A percentile compares a stretch with the other conserved stretches of the same genome.
Evolutionary conservation across 1,140 invertebrate species (phyloP).

Genomic region (Drosophila littoralis): DNA sequence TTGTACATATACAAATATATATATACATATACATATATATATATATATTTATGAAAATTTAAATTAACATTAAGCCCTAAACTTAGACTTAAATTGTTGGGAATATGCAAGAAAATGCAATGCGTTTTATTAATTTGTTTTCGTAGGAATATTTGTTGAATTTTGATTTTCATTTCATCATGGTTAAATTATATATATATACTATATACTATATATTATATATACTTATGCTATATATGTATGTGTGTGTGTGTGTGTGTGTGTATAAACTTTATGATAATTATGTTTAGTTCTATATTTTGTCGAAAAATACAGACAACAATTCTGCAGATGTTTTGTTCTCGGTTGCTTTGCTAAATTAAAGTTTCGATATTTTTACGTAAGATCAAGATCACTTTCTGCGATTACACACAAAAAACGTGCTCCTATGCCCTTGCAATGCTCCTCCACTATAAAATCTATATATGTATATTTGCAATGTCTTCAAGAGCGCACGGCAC

Average conservation of each 20-base stretch:
- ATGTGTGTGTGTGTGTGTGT: slow-evolving; percentile 17
- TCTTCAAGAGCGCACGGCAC: slow-evolving; percentile 26
- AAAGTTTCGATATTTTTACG: slow-evolving; percentile 52
- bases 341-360: slow-evolving; percentile 66
- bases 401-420: slow-evolving; percentile 66
- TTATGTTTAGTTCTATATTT: slow-evolving; percentile 54
- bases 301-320: slow-evolving; percentile 56
- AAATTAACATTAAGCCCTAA: slow-evolving; percentile 36
- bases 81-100: slow-evolving; percentile 53
- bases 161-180: slow-evolving; percentile 43
- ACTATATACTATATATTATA: slow-evolving; percentile 18
- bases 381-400: slow-evolving; percentile 78
- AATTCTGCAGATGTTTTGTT: slow-evolving; percentile 54
- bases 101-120: slow-evolving; percentile 65
- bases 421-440: slow-evolving; percentile 67
- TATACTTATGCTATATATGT: slow-evolving; percentile 40
- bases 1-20: slow-evolving; percentile 31
- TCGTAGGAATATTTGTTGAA: slow-evolving; percentile 64
- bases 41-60: slow-evolving; percentile 11
- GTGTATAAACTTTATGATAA: slow-evolving; percentile 10
- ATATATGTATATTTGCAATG: slow-evolving; percentile 47
- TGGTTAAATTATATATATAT: slow-evolving; percentile 20
- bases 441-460: slow-evolving; percentile 51
- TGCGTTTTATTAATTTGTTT: slow-evolving; percentile 31
- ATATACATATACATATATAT: too few relatives aligned